phyloP scores from a whole-genome alignment of 2,888 invertebrate species.

The Epinotia brunnichana region DNA sequence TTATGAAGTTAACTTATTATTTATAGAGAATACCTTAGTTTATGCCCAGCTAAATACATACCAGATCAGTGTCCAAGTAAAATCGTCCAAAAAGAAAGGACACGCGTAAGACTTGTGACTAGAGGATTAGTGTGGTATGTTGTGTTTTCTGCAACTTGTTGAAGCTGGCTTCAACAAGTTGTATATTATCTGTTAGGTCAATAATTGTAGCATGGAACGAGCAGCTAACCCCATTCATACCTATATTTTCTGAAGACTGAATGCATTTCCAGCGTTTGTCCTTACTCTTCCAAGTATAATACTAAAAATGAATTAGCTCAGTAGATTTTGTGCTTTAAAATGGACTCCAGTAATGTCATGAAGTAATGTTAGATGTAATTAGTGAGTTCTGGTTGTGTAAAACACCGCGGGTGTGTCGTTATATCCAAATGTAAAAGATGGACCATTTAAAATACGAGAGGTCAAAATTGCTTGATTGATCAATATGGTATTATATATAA shows the following conservation, averaged over 20 bases:
- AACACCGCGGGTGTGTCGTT: constrained; percentile 69
- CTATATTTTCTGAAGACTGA: constrained; percentile 53
- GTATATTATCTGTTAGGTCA: constrained; percentile 6
- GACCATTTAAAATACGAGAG: constrained; percentile 71
- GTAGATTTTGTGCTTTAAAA: constrained; percentile 50
- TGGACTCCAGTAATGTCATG: constrained; percentile 44
- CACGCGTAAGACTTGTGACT: background rate
- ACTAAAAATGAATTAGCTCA: constrained; percentile 42
- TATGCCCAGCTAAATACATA: background rate
- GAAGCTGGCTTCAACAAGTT: constrained; percentile 4
- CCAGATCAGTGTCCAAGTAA: background rate
- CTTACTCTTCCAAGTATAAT: constrained; percentile 45
- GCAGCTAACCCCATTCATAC: constrained; percentile 25
- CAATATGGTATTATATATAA: constrained; percentile 48
- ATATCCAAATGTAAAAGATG: constrained; percentile 81
- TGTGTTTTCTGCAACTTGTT: constrained; percentile 5
- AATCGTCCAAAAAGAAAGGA: background rate
- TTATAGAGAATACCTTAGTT: constrained; percentile 10
- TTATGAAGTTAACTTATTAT: constrained; percentile 11
- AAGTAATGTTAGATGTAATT: constrained; percentile 44
- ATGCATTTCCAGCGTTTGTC: constrained; percentile 51
- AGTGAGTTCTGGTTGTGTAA: constrained; percentile 72
- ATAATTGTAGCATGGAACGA: constrained; percentile 1
- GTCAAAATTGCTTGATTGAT: constrained; percentile 58
- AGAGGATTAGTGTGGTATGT: background rate